Base-by-base conservation (phyloP, 2,113 vertebrate species). In the Corythornis cristatus region DNA sequence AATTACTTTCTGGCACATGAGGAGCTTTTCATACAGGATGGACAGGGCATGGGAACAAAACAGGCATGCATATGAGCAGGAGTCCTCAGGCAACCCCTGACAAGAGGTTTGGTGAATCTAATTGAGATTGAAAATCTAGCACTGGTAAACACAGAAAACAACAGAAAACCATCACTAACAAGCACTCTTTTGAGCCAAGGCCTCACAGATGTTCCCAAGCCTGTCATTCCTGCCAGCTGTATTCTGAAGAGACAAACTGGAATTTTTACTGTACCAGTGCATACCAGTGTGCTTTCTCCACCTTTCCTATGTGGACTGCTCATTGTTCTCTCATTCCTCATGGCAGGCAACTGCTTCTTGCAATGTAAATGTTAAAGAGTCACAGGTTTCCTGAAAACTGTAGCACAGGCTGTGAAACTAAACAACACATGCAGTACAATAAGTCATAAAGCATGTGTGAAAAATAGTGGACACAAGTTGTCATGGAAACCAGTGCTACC, bases 381-480 rank as follows among this genome's bases (percentile, higher is more conserved):
- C 84, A 73, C 48, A 74, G 56, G 82, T 88, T 96, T 94, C 95
- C 94, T 95, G 93, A 95, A 91, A 81, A 82, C 58, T 67, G 28
- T 50, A 78, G 51, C 56, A 71, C 2, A 0, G 71, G 28, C 76
- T 81, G 15, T 66, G 82, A 94, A 91, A 82, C 87, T 54, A 89
- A 96, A 91, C 90, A 93, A 89, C 93, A 87, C 28, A 8, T 93
- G 83, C 78, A 53, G 68, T 19, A 88, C 85, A 91, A 8, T 88
- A 96, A 93, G 75, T 82, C 78, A 95, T 91, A 94, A 93, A 96
- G 81, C 86, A 94, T 58, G 74, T 94, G 93, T 93, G 90, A 95
- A 85, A 89, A 93, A 81, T 15, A 90, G 78, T 89, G 74, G 89
- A 91, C 93, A 95, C 76, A 82, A 80, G 73, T 80, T 95, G 86